Evolutionary conservation across 30 jellyfish, hydroid and myxozoan genomes (phyloP).

Genomic region (Clytia hemisphaerica): DNA sequence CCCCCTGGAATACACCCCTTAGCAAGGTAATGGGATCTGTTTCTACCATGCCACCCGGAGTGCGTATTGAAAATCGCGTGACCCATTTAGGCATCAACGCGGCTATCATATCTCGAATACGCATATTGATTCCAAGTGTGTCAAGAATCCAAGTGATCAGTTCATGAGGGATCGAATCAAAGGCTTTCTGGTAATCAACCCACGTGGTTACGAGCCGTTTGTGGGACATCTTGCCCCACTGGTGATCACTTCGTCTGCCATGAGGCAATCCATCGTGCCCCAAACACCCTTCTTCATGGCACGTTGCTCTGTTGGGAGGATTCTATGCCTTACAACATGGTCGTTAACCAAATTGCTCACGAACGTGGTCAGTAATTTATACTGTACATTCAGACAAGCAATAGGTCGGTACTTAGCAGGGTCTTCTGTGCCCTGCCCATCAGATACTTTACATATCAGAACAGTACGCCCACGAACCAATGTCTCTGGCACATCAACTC

Average conservation of each 20-base stretch:
- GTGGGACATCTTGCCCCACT: background rate
- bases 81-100: too few species aligned
- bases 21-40: background rate
- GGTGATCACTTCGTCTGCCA: background rate
- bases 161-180: background rate
- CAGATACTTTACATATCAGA: conserved; percentile 2
- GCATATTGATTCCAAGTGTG: too few species aligned
- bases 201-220: background rate
- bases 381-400: background rate
- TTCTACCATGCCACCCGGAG: background rate
- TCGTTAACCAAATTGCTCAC: too few species aligned
- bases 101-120: too few species aligned
- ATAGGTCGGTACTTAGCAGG: conserved; percentile 14
- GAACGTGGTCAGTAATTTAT: background rate
- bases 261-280: conserved; percentile 1
- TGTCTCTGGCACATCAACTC: too few species aligned
- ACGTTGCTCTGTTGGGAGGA: background rate
- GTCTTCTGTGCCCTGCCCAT: background rate
- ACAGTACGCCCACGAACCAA: background rate
- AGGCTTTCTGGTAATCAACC: background rate
- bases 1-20: background rate
- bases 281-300: conserved; percentile 2
- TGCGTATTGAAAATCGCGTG: background rate
- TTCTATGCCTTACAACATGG: background rate
- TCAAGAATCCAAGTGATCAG: too few species aligned